Evolutionary conservation across 2,888 invertebrate genomes (phyloP).

Genomic region (Xestia sexstrigata): DNA sequence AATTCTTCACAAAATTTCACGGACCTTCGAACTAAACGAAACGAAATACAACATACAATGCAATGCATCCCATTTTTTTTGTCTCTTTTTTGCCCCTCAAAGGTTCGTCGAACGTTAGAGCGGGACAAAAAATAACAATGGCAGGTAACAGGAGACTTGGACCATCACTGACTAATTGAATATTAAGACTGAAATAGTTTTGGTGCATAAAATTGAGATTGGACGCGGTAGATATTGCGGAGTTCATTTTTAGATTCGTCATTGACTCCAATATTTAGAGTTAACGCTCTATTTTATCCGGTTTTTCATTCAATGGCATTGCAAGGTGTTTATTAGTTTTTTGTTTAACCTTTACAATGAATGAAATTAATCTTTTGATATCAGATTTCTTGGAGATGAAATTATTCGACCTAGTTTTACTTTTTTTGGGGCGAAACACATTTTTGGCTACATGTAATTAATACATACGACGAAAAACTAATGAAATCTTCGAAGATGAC

Average conservation of each 20-base stretch:
- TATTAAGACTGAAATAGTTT: slow-evolving; percentile 68
- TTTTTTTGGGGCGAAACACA: not conserved
- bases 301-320: slow-evolving; percentile 37
- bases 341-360: slow-evolving; percentile 2
- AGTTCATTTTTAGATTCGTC: slow-evolving; percentile 53
- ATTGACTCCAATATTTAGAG: slow-evolving; percentile 52
- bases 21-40: slow-evolving; percentile 54
- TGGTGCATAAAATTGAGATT: slow-evolving; percentile 65
- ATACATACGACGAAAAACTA: not conserved
- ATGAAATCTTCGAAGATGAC: not conserved
- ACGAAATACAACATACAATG: slow-evolving; percentile 59
- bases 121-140: slow-evolving; percentile 76
- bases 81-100: slow-evolving; percentile 46
- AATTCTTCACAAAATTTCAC: slow-evolving; percentile 66
- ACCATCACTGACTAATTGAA: slow-evolving; percentile 73
- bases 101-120: slow-evolving; percentile 69
- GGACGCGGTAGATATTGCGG: slow-evolving; percentile 60
- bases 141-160: slow-evolving; percentile 79
- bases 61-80: slow-evolving; percentile 56
- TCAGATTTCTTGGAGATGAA: not conserved
- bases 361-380: slow-evolving; percentile 23
- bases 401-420: not conserved
- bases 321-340: slow-evolving; percentile 47
- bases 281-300: slow-evolving; percentile 46
- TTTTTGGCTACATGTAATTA: not conserved